A percentile compares a stretch with the other conserved stretches of the same genome.
Conservation (phyloP, 2,113 vertebrate species). For the Chaenogobius annularis region DNA sequence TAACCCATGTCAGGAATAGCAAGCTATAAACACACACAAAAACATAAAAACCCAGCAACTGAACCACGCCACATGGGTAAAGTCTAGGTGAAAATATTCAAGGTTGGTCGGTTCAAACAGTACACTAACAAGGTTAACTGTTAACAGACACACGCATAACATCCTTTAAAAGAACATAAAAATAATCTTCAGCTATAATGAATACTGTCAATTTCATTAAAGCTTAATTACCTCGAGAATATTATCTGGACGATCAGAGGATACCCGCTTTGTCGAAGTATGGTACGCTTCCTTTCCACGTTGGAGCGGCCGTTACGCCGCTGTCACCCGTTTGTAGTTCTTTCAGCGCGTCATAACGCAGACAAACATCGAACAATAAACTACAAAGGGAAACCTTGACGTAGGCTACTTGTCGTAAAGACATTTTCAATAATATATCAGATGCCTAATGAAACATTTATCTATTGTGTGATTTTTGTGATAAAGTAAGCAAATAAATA, state of each 20-base stretch:
- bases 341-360: accelerated
- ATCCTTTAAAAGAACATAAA: not conserved
- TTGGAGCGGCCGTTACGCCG: slow-evolving; percentile 34
- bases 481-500: not conserved
- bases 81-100: slow-evolving; percentile 25
- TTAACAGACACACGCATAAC: not conserved
- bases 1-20: not conserved
- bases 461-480: accelerated
- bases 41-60: not conserved
- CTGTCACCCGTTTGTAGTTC: slow-evolving; percentile 44
- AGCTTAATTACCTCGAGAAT: slow-evolving; percentile 32
- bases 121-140: not conserved
- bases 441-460: no score
- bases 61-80: not conserved
- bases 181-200: not conserved
- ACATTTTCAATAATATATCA: not conserved
- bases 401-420: slow-evolving; percentile 26
- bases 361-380: not conserved
- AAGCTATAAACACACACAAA: not conserved
- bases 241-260: not conserved
- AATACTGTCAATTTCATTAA: not conserved
- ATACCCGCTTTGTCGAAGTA: not conserved
- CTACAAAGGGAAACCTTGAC: slow-evolving; percentile 40
- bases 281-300: not conserved
- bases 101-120: slow-evolving; percentile 23